Evolutionary conservation across 2,113 vertebrate genomes (phyloP).

Genomic region (Etheostoma cragini): DNA sequence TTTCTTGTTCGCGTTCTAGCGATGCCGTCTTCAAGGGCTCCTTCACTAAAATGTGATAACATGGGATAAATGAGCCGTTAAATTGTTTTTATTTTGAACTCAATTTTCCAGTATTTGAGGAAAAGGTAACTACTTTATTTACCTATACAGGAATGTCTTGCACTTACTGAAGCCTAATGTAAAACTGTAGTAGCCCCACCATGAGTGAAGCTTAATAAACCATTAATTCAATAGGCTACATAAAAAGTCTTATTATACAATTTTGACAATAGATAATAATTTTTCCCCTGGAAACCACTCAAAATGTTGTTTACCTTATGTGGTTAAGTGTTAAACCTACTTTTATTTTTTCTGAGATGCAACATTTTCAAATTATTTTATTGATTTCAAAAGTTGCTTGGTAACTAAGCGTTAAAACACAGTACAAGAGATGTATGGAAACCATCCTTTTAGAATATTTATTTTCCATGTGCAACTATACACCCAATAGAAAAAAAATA

Average conservation of each 20-base stretch:
- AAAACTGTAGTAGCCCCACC: neutral
- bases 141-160: neutral
- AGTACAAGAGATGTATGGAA: neutral
- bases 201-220: neutral
- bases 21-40: neutral
- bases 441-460: slow-evolving; percentile 46
- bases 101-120: neutral
- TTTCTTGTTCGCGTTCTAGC: neutral
- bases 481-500: slow-evolving; percentile 35
- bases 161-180: neutral
- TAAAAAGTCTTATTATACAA: neutral
- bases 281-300: too few species aligned
- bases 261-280: neutral
- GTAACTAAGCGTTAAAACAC: neutral
- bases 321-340: too few species aligned
- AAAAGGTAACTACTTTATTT: neutral
- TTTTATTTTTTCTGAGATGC: neutral
- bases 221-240: neutral
- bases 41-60: too few species aligned
- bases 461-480: slow-evolving; percentile 28
- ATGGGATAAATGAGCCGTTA: neutral
- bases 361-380: neutral
- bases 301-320: too few species aligned
- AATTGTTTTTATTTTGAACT: neutral
- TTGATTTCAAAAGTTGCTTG: neutral